These are phyloP conservation scores for Anthonomus grandis DNA, from an alignment of 1,140 invertebrate species.

Conservation along the genomic window DNA sequence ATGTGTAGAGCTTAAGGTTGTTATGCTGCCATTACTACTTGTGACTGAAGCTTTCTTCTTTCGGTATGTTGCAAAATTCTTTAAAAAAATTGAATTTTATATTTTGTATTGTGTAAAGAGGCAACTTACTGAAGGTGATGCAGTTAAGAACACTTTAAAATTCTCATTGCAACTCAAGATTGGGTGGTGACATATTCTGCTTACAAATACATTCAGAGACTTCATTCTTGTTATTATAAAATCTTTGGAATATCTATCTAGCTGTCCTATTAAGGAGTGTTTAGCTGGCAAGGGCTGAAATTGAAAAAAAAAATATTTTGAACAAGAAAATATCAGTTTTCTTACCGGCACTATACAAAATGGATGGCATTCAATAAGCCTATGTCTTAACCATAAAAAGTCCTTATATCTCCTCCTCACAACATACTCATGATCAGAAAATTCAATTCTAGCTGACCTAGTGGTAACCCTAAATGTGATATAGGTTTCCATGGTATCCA, in stretches of 20 bases:
- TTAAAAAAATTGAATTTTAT: slow-evolving; percentile 27
- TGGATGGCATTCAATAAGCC: slow-evolving; percentile 63
- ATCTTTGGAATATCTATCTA: slow-evolving; percentile 73
- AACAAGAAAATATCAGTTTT: too few relatives aligned
- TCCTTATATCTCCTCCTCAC: slow-evolving; percentile 73
- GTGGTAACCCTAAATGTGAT: slow-evolving; percentile 71
- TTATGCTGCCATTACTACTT: slow-evolving; percentile 55
- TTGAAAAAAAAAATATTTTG: background rate
- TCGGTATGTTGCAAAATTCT: slow-evolving; percentile 65
- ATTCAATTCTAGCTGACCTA: slow-evolving; percentile 65
- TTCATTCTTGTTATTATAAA: slow-evolving; percentile 69
- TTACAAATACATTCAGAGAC: slow-evolving; percentile 68
- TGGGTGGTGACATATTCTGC: slow-evolving; percentile 57
- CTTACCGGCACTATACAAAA: slow-evolving; percentile 68
- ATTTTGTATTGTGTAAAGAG: too few relatives aligned
- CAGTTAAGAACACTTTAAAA: slow-evolving; percentile 66
- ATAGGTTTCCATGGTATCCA: slow-evolving; percentile 71
- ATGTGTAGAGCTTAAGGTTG: slow-evolving; percentile 43
- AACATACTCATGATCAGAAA: slow-evolving; percentile 63
- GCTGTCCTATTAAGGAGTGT: slow-evolving; percentile 65
- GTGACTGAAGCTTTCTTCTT: slow-evolving; percentile 55
- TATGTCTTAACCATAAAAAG: slow-evolving; percentile 69
- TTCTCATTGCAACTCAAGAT: slow-evolving; percentile 69
- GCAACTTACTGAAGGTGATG: slow-evolving; percentile 63
- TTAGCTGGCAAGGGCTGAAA: slow-evolving; percentile 70